Percentiles rank a stretch among this genome's conserved stretches.
These are phyloP conservation scores for Pachypsylla venusta DNA, from an alignment of 1,140 invertebrate genomes.

Conservation along the genomic window DNA sequence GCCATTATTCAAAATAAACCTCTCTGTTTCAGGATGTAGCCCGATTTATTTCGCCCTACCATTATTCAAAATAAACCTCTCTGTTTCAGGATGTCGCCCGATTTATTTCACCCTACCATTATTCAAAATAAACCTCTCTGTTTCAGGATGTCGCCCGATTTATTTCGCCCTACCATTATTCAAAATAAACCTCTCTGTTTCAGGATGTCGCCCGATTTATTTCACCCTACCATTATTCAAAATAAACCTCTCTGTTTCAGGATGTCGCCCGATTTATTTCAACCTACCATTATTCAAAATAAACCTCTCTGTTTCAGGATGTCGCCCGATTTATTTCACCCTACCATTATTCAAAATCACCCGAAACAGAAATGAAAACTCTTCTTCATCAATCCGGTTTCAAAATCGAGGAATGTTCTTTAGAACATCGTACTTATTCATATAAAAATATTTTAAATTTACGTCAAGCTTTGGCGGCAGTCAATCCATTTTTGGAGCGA, in stretches of 20 bases:
- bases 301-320: slow-evolving; percentile 30
- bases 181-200: no score
- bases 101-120: slow-evolving; percentile 49
- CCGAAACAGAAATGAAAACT: slow-evolving; percentile 41
- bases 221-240: no score
- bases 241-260: no score
- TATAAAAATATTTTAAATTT: slow-evolving; percentile 17
- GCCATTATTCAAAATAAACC: no score
- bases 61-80: slow-evolving; percentile 44
- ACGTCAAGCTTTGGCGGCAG: slow-evolving; percentile 49
- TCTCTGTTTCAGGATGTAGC: slow-evolving; percentile 34
- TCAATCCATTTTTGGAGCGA: slow-evolving; percentile 54
- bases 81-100: no score
- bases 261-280: no score
- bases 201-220: no score
- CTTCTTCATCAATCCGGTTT: slow-evolving; percentile 50
- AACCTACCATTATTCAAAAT: no score
- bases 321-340: slow-evolving; percentile 46
- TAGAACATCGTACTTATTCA: slow-evolving; percentile 5
- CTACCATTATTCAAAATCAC: slow-evolving; percentile 44
- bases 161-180: no score
- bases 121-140: slow-evolving; percentile 38
- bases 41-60: slow-evolving; percentile 46
- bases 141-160: slow-evolving; percentile 38
- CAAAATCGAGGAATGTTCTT: slow-evolving; percentile 30